Conservation (phyloP, 2,888 invertebrate species). For the Seira ritae region DNA sequence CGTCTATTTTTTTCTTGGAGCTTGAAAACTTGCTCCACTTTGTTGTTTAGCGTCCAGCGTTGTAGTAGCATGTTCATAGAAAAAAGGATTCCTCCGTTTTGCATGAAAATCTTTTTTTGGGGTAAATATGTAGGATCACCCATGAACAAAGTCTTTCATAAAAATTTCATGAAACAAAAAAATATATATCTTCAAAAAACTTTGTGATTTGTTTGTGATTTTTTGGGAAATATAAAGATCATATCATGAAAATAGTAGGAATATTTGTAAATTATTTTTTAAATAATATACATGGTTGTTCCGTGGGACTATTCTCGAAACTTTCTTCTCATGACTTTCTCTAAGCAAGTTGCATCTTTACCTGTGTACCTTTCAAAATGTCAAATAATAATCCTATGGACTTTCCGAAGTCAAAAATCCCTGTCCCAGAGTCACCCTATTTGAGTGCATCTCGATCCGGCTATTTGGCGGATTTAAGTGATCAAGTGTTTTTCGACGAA, state of each 20-base stretch:
- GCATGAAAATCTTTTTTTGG: neutral
- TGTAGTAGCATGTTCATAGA: slow-evolving; percentile 11
- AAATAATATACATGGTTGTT: no score
- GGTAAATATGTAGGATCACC: neutral
- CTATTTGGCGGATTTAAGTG: slow-evolving; percentile 70
- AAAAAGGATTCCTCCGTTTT: neutral
- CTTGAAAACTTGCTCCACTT: neutral
- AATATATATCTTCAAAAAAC: neutral
- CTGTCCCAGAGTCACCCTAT: slow-evolving; percentile 72
- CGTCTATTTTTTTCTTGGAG: neutral
- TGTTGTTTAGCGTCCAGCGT: slow-evolving; percentile 1
- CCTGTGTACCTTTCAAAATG: slow-evolving; percentile 33
- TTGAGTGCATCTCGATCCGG: slow-evolving; percentile 64
- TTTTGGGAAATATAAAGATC: no score
- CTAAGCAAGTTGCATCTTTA: neutral
- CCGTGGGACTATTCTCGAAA: no score
- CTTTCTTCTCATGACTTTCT: neutral
- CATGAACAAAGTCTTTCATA: slow-evolving; percentile 12
- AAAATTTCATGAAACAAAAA: neutral
- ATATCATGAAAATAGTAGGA: no score
- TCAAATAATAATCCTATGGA: slow-evolving; percentile 45
- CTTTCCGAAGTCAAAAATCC: slow-evolving; percentile 72
- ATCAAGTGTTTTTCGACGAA: slow-evolving; percentile 72
- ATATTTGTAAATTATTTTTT: no score
- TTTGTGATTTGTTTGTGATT: neutral